These are phyloP conservation scores for Apantesis nais DNA, from an alignment of 2,888 invertebrate genomes.

Conservation along the genomic window DNA sequence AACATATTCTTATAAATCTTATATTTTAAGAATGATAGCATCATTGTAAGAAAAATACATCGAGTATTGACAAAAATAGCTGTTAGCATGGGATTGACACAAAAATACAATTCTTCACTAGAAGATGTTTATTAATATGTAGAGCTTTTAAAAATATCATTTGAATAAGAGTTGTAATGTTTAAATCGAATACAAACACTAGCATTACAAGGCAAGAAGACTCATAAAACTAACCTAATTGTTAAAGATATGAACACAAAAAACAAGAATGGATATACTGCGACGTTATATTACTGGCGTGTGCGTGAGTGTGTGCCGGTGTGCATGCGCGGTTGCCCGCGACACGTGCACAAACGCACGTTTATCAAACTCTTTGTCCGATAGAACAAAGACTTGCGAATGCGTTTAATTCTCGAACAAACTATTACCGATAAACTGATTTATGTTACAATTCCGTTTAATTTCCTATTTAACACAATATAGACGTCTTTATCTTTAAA, in stretches of 20 bases:
- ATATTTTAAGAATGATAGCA: no score
- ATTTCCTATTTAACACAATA: neutral
- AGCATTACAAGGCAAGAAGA: no score
- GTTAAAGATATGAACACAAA: neutral
- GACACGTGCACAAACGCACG: conserved; percentile 47
- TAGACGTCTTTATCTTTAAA: no score
- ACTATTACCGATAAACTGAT: conserved; percentile 6
- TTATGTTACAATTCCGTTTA: conserved; percentile 12
- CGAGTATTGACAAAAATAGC: no score
- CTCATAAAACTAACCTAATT: neutral
- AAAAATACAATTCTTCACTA: no score
- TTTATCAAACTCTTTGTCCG: conserved; percentile 43
- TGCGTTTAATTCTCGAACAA: conserved; percentile 8
- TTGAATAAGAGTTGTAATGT: neutral
- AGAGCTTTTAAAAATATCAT: neutral
- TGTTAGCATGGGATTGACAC: no score
- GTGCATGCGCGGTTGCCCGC: conserved; percentile 1
- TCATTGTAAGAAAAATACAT: no score
- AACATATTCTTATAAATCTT: no score
- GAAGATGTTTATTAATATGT: neutral
- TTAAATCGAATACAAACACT: neutral
- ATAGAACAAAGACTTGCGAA: conserved; percentile 38
- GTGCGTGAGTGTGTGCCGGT: conserved; percentile 16
- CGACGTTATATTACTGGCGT: neutral
- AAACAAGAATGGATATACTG: neutral